Percentiles rank a stretch among this genome's conserved stretches.
These are phyloP conservation scores for Mesocricetus auratus DNA, from an alignment of 2,113 vertebrate species.

Conservation along the genomic window DNA sequence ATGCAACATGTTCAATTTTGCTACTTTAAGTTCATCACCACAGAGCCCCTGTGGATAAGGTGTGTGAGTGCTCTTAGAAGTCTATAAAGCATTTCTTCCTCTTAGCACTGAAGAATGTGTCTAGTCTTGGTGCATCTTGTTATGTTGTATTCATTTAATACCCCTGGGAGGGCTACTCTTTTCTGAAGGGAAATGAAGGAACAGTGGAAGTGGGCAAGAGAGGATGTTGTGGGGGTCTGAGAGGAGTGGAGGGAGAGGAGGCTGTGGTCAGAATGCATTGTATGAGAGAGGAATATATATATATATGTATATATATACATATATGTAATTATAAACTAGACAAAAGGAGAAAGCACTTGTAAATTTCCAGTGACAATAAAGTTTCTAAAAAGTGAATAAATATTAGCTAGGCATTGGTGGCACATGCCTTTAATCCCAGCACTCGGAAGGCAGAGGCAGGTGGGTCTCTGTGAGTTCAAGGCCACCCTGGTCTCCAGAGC, in stretches of 20 bases:
- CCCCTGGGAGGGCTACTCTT: not conserved
- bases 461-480: too few relatives aligned
- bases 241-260: not conserved
- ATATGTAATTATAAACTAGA: not conserved
- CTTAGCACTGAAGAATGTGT: not conserved
- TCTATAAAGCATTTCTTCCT: not conserved
- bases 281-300: not conserved
- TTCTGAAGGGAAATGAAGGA: too few relatives aligned
- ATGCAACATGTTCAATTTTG: too few relatives aligned
- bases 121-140: not conserved
- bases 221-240: not conserved
- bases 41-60: not conserved
- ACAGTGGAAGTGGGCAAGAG: too few relatives aligned
- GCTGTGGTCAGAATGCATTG: not conserved
- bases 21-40: not conserved
- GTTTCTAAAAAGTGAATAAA: too few relatives aligned
- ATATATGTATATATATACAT: not conserved
- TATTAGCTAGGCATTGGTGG: too few relatives aligned
- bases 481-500: too few relatives aligned
- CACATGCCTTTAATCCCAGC: too few relatives aligned
- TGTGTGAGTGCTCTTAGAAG: too few relatives aligned
- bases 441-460: too few relatives aligned
- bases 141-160: not conserved
- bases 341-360: not conserved
- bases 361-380: constrained; percentile 5